Evolutionary conservation across 2,888 invertebrate genomes (phyloP).

Genomic region (Hydrotaea cyrtoneurina): DNA sequence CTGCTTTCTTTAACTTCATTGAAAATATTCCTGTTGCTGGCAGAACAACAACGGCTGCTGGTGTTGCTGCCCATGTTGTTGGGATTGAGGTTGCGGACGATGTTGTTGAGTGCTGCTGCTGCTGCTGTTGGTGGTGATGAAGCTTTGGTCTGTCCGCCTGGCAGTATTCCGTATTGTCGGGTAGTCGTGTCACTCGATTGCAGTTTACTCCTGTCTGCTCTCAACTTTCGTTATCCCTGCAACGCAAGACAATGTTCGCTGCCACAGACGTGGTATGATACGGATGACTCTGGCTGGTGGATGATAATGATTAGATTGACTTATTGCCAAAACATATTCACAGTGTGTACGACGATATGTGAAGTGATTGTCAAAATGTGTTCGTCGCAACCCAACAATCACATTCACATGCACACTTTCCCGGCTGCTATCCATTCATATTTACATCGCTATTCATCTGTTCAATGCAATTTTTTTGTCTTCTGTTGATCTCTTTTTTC

Average conservation of each 20-base stretch:
- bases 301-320: slow-evolving; percentile 55
- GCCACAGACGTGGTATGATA: not conserved
- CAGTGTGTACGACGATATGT: not conserved
- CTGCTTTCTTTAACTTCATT: slow-evolving; percentile 27
- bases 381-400: not conserved
- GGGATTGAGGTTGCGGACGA: slow-evolving; percentile 1
- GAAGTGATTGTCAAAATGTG: not conserved
- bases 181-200: not conserved
- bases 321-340: slow-evolving; percentile 59
- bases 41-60: not conserved
- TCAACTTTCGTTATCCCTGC: not conserved
- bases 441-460: slow-evolving; percentile 23
- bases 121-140: not conserved
- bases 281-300: not conserved
- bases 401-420: not conserved
- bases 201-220: not conserved
- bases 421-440: not conserved
- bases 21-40: not conserved
- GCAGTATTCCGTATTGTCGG: not conserved
- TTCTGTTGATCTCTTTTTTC: slow-evolving; percentile 31
- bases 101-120: not conserved
- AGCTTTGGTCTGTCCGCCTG: not conserved
- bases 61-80: not conserved
- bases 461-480: not conserved
- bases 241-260: slow-evolving; percentile 34